A percentile compares a stretch with the other conserved stretches of the same genome.
These are phyloP conservation scores for Medauroidea extradentata DNA, from an alignment of 1,140 invertebrate genomes.

Conservation along the genomic window DNA sequence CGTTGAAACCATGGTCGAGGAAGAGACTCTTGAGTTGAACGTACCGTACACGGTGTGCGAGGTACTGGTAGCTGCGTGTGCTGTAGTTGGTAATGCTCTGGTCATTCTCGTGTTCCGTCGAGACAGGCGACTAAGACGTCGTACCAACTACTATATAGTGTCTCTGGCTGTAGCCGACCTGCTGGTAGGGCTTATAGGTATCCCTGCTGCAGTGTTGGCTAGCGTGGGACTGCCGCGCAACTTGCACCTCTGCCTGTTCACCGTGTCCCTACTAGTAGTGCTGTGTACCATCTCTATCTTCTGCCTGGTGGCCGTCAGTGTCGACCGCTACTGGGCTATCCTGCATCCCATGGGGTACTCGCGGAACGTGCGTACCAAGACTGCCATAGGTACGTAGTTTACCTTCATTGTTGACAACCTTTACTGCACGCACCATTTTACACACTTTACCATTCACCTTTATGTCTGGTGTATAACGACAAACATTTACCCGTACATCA, in stretches of 20 bases:
- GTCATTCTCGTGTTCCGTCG: conserved; percentile 78
- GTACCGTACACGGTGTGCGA: conserved; percentile 70
- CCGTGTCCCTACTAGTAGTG: conserved; percentile 79
- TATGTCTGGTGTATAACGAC: too few relatives aligned
- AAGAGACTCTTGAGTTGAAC: too few relatives aligned
- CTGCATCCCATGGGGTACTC: conserved; percentile 86
- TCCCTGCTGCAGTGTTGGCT: conserved; percentile 81
- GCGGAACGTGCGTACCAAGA: conserved; percentile 75
- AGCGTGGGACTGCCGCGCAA: conserved; percentile 69
- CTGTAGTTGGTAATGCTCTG: conserved; percentile 77
- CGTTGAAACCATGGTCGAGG: too few relatives aligned
- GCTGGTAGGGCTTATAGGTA: conserved; percentile 55
- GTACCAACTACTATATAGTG: conserved; percentile 89
- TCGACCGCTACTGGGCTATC: conserved; percentile 91
- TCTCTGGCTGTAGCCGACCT: conserved; percentile 83
- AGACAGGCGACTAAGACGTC: conserved; percentile 67
- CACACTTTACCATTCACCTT: too few relatives aligned
- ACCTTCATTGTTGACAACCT: too few relatives aligned
- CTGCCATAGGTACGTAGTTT: conserved; percentile 79
- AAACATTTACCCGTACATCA: too few relatives aligned
- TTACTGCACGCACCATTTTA: too few relatives aligned
- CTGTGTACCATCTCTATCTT: conserved; percentile 90
- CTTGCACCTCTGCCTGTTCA: conserved; percentile 77
- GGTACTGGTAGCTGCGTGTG: conserved; percentile 71
- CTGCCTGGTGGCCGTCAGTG: conserved; percentile 82